These are phyloP conservation scores for Crematogaster levior DNA, from an alignment of 2,888 invertebrate genomes.

Conservation along the genomic window DNA sequence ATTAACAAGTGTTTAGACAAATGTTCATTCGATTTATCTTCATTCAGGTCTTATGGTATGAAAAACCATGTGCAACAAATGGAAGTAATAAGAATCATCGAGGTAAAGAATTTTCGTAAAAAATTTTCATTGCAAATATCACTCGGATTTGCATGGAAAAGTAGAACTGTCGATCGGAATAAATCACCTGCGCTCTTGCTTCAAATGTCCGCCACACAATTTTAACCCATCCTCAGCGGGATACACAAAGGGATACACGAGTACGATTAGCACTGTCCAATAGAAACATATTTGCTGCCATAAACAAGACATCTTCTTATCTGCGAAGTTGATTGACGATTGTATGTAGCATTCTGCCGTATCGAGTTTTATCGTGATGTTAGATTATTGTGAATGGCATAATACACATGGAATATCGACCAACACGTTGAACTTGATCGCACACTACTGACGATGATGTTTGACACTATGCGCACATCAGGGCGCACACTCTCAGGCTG, in stretches of 20 bases:
- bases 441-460: not conserved
- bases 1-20: not conserved
- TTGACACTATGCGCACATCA: not conserved
- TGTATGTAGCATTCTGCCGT: constrained; percentile 56
- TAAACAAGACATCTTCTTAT: constrained; percentile 63
- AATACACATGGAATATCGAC: not conserved
- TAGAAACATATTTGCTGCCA: constrained; percentile 57
- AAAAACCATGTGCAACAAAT: not conserved
- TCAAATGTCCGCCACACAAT: constrained; percentile 54
- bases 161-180: not conserved
- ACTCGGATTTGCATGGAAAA: not conserved
- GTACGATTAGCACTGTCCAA: constrained; percentile 32
- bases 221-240: constrained; percentile 59
- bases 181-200: constrained; percentile 62
- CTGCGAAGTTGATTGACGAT: constrained; percentile 14
- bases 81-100: not conserved
- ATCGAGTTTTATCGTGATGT: constrained; percentile 48
- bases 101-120: not conserved
- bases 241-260: not conserved
- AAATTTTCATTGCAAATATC: not conserved
- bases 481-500: too few species aligned
- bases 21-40: not conserved
- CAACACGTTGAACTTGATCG: too few species aligned
- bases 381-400: constrained; percentile 31
- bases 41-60: not conserved